Evolutionary conservation across 35 echinoderm and acorn worm genomes (phyloP).

Genomic region (Heliocidaris erythrogramma): DNA sequence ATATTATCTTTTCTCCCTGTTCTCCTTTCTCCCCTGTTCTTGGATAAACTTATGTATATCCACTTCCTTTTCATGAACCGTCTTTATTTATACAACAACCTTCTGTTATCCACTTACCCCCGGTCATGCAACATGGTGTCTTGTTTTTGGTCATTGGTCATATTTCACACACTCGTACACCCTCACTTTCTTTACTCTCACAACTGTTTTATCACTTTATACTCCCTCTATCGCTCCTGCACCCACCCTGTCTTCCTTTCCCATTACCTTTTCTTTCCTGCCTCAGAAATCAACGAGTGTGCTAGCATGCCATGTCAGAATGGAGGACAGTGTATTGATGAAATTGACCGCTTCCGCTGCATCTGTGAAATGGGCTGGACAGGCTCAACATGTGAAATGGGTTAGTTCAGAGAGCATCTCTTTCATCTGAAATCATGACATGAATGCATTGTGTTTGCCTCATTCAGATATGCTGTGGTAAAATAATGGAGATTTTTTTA

Average conservation of each 20-base stretch:
- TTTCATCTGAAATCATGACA: too few species aligned
- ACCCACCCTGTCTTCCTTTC: not conserved
- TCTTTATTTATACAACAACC: not conserved
- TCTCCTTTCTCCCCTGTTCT: not conserved
- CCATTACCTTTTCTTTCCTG: not conserved
- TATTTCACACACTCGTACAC: not conserved
- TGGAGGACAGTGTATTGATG: constrained; percentile 55
- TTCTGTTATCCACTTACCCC: not conserved
- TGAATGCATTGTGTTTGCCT: too few species aligned
- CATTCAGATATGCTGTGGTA: too few species aligned
- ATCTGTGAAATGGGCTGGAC: constrained; percentile 61
- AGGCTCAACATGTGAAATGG: constrained; percentile 60
- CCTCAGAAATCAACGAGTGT: constrained; percentile 72
- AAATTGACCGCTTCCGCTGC: constrained; percentile 52
- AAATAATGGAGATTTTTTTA: too few species aligned
- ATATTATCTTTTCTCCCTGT: not conserved
- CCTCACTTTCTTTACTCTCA: not conserved
- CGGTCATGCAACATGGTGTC: not conserved
- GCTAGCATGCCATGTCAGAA: constrained; percentile 67
- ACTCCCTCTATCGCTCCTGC: not conserved
- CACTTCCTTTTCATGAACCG: not conserved
- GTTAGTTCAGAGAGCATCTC: constrained; percentile 37
- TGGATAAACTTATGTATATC: not conserved
- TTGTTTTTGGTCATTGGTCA: not conserved
- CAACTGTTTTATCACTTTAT: not conserved